Conservation (phyloP, 2,888 invertebrate species). For the Taphrorychus bicolor region DNA sequence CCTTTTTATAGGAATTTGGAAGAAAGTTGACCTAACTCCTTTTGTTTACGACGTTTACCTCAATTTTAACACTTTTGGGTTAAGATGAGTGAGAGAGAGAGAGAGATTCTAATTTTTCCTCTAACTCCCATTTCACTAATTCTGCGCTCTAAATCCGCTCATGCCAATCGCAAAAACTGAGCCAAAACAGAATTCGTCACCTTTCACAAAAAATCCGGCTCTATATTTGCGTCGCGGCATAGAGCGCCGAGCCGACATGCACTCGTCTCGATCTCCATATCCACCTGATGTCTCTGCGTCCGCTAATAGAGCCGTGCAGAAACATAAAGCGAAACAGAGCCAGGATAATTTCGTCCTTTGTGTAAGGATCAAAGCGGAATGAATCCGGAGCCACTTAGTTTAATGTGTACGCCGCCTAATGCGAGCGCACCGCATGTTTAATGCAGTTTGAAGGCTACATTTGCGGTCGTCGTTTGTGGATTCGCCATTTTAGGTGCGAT, state of each 20-base stretch:
- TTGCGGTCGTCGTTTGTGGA: constrained; percentile 24
- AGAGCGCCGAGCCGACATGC: constrained; percentile 5
- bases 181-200: too few species aligned
- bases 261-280: background rate
- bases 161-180: too few species aligned
- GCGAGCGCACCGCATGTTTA: constrained; percentile 33
- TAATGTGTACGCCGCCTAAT: constrained; percentile 50
- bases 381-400: constrained; percentile 50
- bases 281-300: constrained; percentile 1
- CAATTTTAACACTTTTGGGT: too few species aligned
- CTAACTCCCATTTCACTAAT: too few species aligned
- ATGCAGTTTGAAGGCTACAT: constrained; percentile 38
- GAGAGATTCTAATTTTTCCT: too few species aligned
- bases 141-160: too few species aligned
- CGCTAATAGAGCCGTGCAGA: constrained; percentile 25
- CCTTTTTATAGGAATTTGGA: too few species aligned
- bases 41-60: too few species aligned
- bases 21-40: too few species aligned
- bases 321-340: constrained; percentile 26
- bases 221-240: background rate
- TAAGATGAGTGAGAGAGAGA: too few species aligned
- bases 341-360: constrained; percentile 49
- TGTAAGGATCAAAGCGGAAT: constrained; percentile 55
- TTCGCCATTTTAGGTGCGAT: constrained; percentile 13
- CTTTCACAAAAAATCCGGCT: background rate